phyloP scores from a whole-genome alignment of 2,113 vertebrate genomes.

The Nibea albiflora region DNA sequence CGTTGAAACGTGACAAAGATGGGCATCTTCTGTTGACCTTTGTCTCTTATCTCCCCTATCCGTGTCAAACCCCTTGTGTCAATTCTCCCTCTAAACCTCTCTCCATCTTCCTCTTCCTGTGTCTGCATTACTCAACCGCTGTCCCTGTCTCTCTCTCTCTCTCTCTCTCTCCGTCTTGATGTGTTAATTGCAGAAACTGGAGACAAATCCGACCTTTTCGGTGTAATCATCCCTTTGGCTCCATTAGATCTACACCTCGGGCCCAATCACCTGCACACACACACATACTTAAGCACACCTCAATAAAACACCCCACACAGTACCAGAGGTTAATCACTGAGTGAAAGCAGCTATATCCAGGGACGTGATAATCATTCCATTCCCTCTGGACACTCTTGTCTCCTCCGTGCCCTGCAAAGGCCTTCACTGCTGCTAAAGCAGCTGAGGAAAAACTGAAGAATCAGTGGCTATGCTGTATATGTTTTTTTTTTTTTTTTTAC shows the following conservation, averaged over 20 bases:
- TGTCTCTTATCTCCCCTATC: background rate
- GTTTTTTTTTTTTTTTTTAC: conserved; percentile 24
- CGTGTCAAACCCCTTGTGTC: background rate
- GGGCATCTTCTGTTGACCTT: background rate
- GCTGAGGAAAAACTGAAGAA: conserved; percentile 5
- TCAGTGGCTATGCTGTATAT: conserved; percentile 16
- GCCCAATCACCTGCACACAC: conserved; percentile 54
- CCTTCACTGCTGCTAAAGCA: conserved; percentile 5
- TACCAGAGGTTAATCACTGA: conserved; percentile 69
- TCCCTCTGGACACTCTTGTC: conserved; percentile 50
- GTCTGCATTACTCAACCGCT: conserved; percentile 31
- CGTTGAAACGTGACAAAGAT: background rate
- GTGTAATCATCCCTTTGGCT: conserved; percentile 72
- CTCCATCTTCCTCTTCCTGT: background rate
- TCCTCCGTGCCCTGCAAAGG: conserved; percentile 33
- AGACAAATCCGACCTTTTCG: conserved; percentile 76
- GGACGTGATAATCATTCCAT: conserved; percentile 62
- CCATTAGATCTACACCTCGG: conserved; percentile 65
- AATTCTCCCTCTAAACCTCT: background rate
- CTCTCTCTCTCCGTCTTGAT: conserved; percentile 5
- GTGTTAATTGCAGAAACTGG: conserved; percentile 68
- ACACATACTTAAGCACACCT: conserved; percentile 14
- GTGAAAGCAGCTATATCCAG: conserved; percentile 52
- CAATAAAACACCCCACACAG: conserved; percentile 44
- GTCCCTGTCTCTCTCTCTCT: conserved; percentile 7